Evolutionary conservation across 2,797 vertebrate species (phyloP), one percentile per base, ranked within the genome.

Genomic region (Neomorphus geoffroyi): DNA sequence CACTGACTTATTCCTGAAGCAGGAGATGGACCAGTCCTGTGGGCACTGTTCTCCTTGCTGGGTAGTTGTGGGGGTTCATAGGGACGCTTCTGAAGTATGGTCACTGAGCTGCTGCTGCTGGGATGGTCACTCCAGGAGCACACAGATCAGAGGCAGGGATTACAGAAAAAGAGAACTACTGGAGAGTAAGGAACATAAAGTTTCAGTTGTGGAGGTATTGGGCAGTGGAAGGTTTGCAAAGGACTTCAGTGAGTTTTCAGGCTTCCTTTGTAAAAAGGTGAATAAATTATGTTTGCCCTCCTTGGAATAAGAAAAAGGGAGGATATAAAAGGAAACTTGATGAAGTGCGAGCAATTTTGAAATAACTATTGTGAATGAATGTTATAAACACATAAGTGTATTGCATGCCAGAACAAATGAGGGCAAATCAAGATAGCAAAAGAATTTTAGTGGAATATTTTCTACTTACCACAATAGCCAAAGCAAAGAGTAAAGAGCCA

Each of bases 221-320:
- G 69, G 26, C 72, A 79, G 61, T 67, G 70, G 53, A 57, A 64
- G 26, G 28, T 65, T 74, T 70, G 51, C 78, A 46, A 46, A 91
- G 64, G 35, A 46, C 57, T 66, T 85, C 39, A 80, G 16, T 1
- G 4, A 57, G 35, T 77, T 93, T 88, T 28, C 19, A 88, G 61
- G 33, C 26, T 82, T 93, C 58, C 66, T 84, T 80, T 45, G 22
- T 50, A n/a, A 75, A 80, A 66, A 90, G 62, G 46, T 75, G 77
- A 86, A 90, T 79, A 92, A 91, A 66, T 83, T 69, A 7, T 66
- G 48, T 92, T 91, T 95, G n/a, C 30, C 22, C 58, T 93, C n/a
- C 62, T 72, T 96, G 58, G 72, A 92, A 60, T 82, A 58, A 78
- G 57, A 75, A 66, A 69, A 83, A 56, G 26, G 22, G 77, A 80